Evolutionary conservation across 2,113 vertebrate species (phyloP), one percentile per base, ranked within the genome.

Genomic region (Spea bombifrons): DNA sequence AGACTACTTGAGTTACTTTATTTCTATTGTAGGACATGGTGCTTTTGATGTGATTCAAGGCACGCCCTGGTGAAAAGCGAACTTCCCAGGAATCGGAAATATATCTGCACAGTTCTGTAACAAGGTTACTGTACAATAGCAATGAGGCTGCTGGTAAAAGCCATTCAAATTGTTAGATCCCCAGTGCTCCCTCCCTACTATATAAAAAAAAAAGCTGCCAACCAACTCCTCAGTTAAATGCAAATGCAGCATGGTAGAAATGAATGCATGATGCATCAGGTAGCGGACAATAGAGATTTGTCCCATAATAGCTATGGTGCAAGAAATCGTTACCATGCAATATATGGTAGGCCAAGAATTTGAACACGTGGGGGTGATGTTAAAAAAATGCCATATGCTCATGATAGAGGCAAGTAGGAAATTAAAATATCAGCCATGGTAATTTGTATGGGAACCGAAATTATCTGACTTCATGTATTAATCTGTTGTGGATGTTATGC

Each of bases 11-110:
- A 91, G 92, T 97, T 96, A 96, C 94, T 92, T 94, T 94, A 30
- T 93, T 90, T 89, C 92, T 92, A 96, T 97, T 95, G 94, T 95
- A 88, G 89, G 85, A 90, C 82, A 92, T 90, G 83, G 86, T 86
- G 90, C 95, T 96, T 98, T 96, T 95, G 94, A 96, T 96, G 93
- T 93, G 16, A 87, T 89, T 89, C 85, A 90, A 91, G 95, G 92
- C 95, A 96, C 92, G 90, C 94, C 95, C 94, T 93, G 91, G 86
- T 65, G 89, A 88, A 90, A 88, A 92, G 92, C 93, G 86, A 92
- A 88, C 94, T 93, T 95, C 93, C 92, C 89, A 85, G 91, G 91
- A 93, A 94, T 91, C 88, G 89, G 95, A 96, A 97, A 95, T 90
- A 91, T 86, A 91, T 92, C 89, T 83, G 77, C 84, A 83, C 86